phyloP scores from a whole-genome alignment of 1,140 invertebrate genomes.

The Formica exsecta region DNA sequence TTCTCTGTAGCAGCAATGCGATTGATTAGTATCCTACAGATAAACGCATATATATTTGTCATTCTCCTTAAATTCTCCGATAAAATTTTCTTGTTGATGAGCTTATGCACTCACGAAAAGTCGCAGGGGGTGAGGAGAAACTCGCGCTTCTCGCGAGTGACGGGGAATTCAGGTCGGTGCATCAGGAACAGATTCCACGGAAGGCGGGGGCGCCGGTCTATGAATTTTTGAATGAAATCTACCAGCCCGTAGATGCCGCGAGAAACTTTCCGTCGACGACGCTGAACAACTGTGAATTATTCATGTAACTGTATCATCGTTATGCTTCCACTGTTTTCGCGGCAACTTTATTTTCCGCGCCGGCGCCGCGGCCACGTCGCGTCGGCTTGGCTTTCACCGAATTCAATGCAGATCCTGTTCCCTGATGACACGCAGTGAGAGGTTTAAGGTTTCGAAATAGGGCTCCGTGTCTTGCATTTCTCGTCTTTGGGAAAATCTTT shows the following conservation, averaged over 20 bases:
- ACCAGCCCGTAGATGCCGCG: constrained; percentile 28
- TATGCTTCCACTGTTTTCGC: constrained; percentile 74
- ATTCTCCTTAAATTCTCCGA: background rate
- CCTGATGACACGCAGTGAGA: constrained; percentile 63
- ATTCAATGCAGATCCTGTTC: constrained; percentile 80
- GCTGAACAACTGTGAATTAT: constrained; percentile 80
- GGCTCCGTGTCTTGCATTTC: constrained; percentile 23
- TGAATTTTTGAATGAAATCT: constrained; percentile 73
- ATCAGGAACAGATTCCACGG: constrained; percentile 60
- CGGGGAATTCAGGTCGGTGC: constrained; percentile 50
- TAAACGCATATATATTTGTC: constrained; percentile 10
- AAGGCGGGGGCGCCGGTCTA: constrained; percentile 47
- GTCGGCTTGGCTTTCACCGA: constrained; percentile 73
- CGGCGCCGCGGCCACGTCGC: constrained; percentile 55
- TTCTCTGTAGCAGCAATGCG: background rate
- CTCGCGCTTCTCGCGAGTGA: background rate
- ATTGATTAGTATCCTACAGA: constrained; percentile 22
- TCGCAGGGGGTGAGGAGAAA: constrained; percentile 34
- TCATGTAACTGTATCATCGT: constrained; percentile 81
- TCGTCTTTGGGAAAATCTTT: background rate
- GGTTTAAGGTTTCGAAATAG: constrained; percentile 65
- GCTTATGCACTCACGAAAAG: constrained; percentile 46
- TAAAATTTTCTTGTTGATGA: constrained; percentile 49
- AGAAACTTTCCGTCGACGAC: constrained; percentile 58
- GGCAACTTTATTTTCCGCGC: constrained; percentile 73